A percentile compares a stretch with the other conserved stretches of the same genome.
Evolutionary conservation across 2,888 invertebrate genomes (phyloP).

Genomic region (Brachynemurus nebulosus): DNA sequence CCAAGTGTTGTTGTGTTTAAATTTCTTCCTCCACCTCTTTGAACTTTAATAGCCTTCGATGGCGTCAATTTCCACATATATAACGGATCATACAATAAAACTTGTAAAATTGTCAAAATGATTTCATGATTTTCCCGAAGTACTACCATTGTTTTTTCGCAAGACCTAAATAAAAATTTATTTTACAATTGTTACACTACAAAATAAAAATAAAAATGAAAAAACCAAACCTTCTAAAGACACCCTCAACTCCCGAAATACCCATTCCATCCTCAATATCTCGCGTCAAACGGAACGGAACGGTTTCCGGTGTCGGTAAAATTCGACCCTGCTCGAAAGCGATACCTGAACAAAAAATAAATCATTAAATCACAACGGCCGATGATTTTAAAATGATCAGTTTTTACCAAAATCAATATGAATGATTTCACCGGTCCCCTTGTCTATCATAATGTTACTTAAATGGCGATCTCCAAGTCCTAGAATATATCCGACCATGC

Average conservation of each 20-base stretch:
- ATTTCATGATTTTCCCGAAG: conserved; percentile 69
- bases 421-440: conserved; percentile 78
- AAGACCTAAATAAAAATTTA: conserved; percentile 42
- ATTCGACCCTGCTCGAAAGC: conserved; percentile 92
- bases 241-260: conserved; percentile 77
- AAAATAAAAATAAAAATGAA: conserved; percentile 1
- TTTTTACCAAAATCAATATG: conserved; percentile 88
- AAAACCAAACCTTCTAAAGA: conserved; percentile 62
- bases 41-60: conserved; percentile 42
- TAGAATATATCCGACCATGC: conserved; percentile 88
- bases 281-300: conserved; percentile 87
- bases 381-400: background rate
- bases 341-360: conserved; percentile 68
- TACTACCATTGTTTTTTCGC: conserved; percentile 79
- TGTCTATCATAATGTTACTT: conserved; percentile 86
- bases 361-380: conserved; percentile 56
- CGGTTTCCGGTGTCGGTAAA: conserved; percentile 81
- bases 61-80: conserved; percentile 78
- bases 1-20: conserved; percentile 10
- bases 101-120: conserved; percentile 77
- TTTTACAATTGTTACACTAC: background rate
- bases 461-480: conserved; percentile 93
- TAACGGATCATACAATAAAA: conserved; percentile 85
- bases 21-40: conserved; percentile 26
- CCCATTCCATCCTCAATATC: conserved; percentile 93